A percentile compares a stretch with the other conserved stretches of the same genome.
phyloP scores from a whole-genome alignment of 2,113 vertebrate species.

The Ochotona princeps region DNA sequence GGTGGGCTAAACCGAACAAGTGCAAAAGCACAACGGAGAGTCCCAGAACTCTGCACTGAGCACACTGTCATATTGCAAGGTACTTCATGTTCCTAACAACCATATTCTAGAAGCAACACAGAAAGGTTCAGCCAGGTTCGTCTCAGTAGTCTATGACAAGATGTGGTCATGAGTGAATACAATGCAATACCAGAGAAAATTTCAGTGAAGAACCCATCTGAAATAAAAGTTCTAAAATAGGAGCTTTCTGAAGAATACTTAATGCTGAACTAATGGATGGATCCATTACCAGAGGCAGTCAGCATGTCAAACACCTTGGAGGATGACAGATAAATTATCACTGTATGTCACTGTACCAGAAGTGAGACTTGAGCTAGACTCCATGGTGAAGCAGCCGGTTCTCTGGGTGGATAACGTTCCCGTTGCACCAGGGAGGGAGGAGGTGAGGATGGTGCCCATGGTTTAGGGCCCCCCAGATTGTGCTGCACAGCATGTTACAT shows the following conservation, averaged over 20 bases:
- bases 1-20: constrained; percentile 32
- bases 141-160: constrained; percentile 24
- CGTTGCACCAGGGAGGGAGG: neutral
- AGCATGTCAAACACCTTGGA: constrained; percentile 55
- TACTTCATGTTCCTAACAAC: neutral
- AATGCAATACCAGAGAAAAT: neutral
- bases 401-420: neutral
- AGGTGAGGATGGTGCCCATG: neutral
- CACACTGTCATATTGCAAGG: neutral
- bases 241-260: constrained; percentile 65
- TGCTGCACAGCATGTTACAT: neutral
- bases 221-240: constrained; percentile 62
- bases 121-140: constrained; percentile 19
- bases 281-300: constrained; percentile 51
- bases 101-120: constrained; percentile 48
- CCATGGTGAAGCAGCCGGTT: neutral
- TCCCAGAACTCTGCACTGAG: neutral
- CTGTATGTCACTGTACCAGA: neutral
- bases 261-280: constrained; percentile 69
- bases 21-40: neutral
- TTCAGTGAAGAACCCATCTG: neutral
- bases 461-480: neutral
- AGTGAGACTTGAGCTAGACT: constrained; percentile 10
- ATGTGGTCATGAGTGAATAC: neutral
- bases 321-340: constrained; percentile 59